These are phyloP conservation scores for Morone chrysops DNA, from an alignment of 2,113 vertebrate species.

Conservation along the genomic window DNA sequence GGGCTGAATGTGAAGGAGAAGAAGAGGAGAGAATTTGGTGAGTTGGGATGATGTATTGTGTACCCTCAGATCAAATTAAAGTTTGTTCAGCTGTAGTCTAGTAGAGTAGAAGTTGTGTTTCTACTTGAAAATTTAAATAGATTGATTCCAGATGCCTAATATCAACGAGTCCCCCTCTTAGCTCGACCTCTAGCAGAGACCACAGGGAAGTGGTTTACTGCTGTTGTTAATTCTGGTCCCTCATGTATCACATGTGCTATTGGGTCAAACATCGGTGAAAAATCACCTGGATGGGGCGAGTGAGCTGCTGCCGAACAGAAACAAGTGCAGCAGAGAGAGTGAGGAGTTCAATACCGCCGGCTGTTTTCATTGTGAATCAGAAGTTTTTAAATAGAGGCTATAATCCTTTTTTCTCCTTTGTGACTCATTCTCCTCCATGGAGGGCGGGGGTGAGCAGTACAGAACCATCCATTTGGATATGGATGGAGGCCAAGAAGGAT, in stretches of 20 bases:
- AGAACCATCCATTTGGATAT: slow-evolving; percentile 56
- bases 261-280: slow-evolving; percentile 65
- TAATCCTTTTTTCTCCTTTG: slow-evolving; percentile 66
- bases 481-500: slow-evolving; percentile 55
- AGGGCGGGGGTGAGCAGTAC: slow-evolving; percentile 17
- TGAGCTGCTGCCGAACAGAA: slow-evolving; percentile 70
- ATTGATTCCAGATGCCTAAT: neutral
- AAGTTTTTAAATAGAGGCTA: neutral
- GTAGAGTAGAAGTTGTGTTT: neutral
- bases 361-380: neutral
- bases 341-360: slow-evolving; percentile 23
- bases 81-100: neutral
- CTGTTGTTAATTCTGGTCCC: neutral
- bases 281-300: slow-evolving; percentile 52
- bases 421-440: slow-evolving; percentile 58
- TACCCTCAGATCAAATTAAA: neutral
- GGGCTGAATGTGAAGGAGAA: slow-evolving; percentile 60
- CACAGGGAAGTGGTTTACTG: neutral
- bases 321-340: slow-evolving; percentile 71
- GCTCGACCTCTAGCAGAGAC: neutral
- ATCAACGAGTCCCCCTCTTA: neutral
- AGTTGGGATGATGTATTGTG: neutral
- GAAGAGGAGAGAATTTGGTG: slow-evolving; percentile 47
- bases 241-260: slow-evolving; percentile 68
- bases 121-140: neutral